Evolutionary conservation across 2,888 invertebrate genomes (phyloP).

Genomic region (Xanthia icteritia): DNA sequence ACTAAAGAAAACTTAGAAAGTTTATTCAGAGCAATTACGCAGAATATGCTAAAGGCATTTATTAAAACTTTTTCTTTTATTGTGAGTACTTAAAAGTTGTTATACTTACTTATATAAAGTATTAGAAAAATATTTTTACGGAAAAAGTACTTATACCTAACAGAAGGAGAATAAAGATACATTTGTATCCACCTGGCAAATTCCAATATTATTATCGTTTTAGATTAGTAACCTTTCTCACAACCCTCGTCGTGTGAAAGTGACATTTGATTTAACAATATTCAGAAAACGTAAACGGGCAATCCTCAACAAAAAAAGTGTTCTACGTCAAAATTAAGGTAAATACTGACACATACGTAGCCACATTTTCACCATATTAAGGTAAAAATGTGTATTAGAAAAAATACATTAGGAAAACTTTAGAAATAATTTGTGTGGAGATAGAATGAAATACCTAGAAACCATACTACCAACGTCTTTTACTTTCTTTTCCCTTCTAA

Average conservation of each 20-base stretch:
- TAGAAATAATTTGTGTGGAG: neutral
- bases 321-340: slow-evolving; percentile 48
- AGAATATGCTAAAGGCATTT: slow-evolving; percentile 25
- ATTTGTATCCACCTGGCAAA: slow-evolving; percentile 50
- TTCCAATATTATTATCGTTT: slow-evolving; percentile 64
- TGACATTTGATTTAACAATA: slow-evolving; percentile 71
- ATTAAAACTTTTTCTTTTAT: slow-evolving; percentile 38
- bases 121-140: slow-evolving; percentile 26
- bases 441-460: neutral
- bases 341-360: slow-evolving; percentile 37
- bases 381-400: neutral
- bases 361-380: slow-evolving; percentile 20
- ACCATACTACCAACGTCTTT: neutral
- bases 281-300: slow-evolving; percentile 47
- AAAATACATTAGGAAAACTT: neutral
- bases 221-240: slow-evolving; percentile 62
- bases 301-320: slow-evolving; percentile 42
- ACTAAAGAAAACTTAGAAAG: slow-evolving; percentile 19
- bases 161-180: slow-evolving; percentile 6
- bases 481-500: neutral
- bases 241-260: slow-evolving; percentile 70
- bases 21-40: slow-evolving; percentile 32
- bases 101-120: slow-evolving; percentile 20
- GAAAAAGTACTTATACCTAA: slow-evolving; percentile 16
- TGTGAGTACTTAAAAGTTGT: slow-evolving; percentile 16